These are phyloP conservation scores for Polydrusus tereticollis DNA, from an alignment of 2,888 invertebrate species.

Conservation along the genomic window DNA sequence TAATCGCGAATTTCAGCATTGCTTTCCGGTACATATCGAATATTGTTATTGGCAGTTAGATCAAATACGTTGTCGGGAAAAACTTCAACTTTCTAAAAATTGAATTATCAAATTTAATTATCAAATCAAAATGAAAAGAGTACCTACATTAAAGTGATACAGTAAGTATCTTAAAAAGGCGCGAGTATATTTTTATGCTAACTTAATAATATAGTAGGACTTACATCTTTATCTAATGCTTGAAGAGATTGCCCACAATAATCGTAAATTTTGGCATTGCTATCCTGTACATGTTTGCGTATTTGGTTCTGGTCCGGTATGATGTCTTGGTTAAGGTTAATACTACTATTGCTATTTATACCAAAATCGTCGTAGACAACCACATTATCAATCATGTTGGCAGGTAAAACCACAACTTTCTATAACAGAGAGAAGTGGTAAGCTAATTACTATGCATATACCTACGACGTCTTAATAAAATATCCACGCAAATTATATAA, in stretches of 20 bases:
- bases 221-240: not conserved
- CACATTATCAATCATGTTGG: conserved; percentile 2
- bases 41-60: not conserved
- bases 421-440: not conserved
- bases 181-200: not conserved
- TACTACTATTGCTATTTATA: too few relatives aligned
- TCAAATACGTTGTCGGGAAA: not conserved
- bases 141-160: not conserved
- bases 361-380: too few relatives aligned
- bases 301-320: too few relatives aligned
- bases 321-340: too few relatives aligned
- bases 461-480: not conserved
- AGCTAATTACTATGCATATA: not conserved
- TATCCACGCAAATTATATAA: not conserved
- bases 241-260: not conserved
- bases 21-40: not conserved
- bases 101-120: too few relatives aligned
- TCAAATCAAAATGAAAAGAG: not conserved
- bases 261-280: not conserved
- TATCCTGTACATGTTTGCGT: conserved; percentile 1
- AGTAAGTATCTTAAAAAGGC: not conserved
- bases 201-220: not conserved
- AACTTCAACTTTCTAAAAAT: not conserved
- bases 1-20: not conserved
- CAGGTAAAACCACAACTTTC: conserved; percentile 6